Percentiles rank a stretch among this genome's conserved stretches.
Conservation (phyloP, 2,797 vertebrate species). For the Gouania willdenowi region DNA sequence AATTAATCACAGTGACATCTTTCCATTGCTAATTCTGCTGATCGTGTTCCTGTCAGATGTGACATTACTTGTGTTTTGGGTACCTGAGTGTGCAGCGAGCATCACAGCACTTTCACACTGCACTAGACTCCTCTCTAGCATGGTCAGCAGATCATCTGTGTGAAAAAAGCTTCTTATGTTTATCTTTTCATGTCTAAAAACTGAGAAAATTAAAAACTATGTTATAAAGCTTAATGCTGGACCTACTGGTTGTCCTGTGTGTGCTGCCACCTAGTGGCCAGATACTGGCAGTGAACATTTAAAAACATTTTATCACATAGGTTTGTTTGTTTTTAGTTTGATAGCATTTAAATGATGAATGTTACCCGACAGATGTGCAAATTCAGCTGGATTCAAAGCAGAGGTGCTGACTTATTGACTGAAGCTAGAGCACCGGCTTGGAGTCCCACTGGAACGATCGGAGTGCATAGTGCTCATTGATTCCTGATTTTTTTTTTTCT, state of each 20-base stretch:
- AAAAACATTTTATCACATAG: conserved; percentile 2
- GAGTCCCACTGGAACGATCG: conserved; percentile 48
- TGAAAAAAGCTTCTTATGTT: conserved; percentile 5
- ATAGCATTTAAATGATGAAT: conserved; percentile 35
- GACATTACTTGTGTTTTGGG: conserved; percentile 36
- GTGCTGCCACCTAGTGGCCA: conserved; percentile 55
- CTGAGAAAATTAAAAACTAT: conserved; percentile 24
- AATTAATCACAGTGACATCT: conserved; percentile 74
- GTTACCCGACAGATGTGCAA: conserved; percentile 26
- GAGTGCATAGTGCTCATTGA: conserved; percentile 71
- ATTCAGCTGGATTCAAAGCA: conserved; percentile 50
- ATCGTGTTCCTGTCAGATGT: conserved; percentile 34
- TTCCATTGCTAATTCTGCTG: conserved; percentile 46
- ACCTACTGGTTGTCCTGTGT: not conserved
- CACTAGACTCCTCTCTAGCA: no score
- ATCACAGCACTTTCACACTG: conserved; percentile 39
- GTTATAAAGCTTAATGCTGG: conserved; percentile 1
- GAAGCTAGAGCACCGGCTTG: conserved; percentile 38
- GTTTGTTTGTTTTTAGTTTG: conserved; percentile 25
- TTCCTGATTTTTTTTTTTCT: conserved; percentile 63
- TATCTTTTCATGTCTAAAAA: conserved; percentile 41
- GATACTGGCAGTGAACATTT: conserved; percentile 8
- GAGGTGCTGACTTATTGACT: conserved; percentile 49
- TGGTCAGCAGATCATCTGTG: conserved; percentile 5
- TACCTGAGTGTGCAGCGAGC: conserved; percentile 34